Conservation (phyloP, 2,113 vertebrate species). For the Poeciliopsis prolifica region DNA sequence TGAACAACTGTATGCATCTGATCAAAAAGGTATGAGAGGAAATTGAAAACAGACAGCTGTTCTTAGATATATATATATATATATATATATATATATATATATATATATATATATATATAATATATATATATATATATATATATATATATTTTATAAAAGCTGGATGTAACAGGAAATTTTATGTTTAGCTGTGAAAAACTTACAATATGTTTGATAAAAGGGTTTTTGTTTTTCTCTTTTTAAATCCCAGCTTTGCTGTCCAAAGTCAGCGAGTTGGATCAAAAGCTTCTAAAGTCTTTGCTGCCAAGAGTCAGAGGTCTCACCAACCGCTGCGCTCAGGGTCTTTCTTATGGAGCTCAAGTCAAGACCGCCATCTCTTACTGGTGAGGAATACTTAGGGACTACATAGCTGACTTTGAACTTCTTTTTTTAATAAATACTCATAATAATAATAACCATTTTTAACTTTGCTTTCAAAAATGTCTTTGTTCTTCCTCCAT, state of each 20-base stretch:
- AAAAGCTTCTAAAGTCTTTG: conserved; percentile 68
- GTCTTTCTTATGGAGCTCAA: conserved; percentile 64
- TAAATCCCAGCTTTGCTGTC: conserved; percentile 71
- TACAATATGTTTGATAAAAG: background rate
- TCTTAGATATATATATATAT: background rate
- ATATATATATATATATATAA: background rate
- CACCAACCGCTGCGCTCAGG: conserved; percentile 63
- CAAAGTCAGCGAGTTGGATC: conserved; percentile 68
- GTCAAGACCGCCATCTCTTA: conserved; percentile 74
- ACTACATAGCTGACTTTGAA: background rate
- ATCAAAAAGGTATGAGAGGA: conserved; percentile 73
- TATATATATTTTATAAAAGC: background rate
- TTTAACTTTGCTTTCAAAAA: background rate
- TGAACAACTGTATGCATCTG: conserved; percentile 55
- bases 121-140: too few species aligned
- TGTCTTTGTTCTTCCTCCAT: background rate
- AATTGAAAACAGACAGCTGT: background rate
- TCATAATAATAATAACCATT: background rate
- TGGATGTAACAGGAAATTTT: background rate
- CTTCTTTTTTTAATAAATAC: background rate
- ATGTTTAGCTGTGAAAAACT: background rate
- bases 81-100: background rate
- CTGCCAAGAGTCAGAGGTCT: conserved; percentile 72
- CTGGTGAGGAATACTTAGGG: conserved; percentile 76
- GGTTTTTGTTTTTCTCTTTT: conserved; percentile 3